A percentile compares a stretch with the other conserved stretches of the same genome.
phyloP scores from a whole-genome alignment of 2,888 invertebrate genomes.

The Terebella lapidaria region DNA sequence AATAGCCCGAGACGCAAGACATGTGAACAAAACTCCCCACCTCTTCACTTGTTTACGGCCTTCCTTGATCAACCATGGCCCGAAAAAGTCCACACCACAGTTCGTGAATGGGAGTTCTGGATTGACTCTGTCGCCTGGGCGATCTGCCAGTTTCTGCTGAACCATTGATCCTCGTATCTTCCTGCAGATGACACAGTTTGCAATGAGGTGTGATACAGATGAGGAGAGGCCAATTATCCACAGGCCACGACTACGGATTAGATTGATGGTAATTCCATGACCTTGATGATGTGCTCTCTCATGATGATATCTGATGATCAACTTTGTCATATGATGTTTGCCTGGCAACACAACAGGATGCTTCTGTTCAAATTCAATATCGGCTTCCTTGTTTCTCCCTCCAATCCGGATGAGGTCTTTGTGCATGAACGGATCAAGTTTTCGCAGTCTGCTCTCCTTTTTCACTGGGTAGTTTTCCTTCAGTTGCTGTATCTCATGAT shows the following conservation, averaged over 20 bases:
- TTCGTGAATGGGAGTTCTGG: slow-evolving; percentile 29
- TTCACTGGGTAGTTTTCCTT: too few relatives aligned
- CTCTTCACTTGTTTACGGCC: slow-evolving; percentile 32
- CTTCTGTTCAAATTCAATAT: background rate
- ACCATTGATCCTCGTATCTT: slow-evolving; percentile 23
- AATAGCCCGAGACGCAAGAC: slow-evolving; percentile 36
- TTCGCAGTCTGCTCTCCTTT: background rate
- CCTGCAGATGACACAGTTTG: slow-evolving; percentile 36
- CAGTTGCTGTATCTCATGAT: background rate
- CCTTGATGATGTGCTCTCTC: slow-evolving; percentile 21
- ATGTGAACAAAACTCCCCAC: slow-evolving; percentile 39
- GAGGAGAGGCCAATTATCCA: background rate
- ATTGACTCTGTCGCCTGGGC: slow-evolving; percentile 38
- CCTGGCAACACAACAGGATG: slow-evolving; percentile 5
- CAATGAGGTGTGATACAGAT: background rate
- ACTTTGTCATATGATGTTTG: slow-evolving; percentile 3
- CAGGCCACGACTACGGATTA: slow-evolving; percentile 14
- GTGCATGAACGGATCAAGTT: background rate
- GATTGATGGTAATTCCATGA: slow-evolving; percentile 23
- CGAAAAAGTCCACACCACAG: slow-evolving; percentile 43
- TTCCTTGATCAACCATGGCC: slow-evolving; percentile 34
- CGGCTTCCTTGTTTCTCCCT: background rate
- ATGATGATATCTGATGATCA: slow-evolving; percentile 22
- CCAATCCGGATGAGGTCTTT: background rate
- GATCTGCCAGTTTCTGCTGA: slow-evolving; percentile 40